Evolutionary conservation across 2,113 vertebrate species (phyloP).

Genomic region (Thinocorus orbignyianus): DNA sequence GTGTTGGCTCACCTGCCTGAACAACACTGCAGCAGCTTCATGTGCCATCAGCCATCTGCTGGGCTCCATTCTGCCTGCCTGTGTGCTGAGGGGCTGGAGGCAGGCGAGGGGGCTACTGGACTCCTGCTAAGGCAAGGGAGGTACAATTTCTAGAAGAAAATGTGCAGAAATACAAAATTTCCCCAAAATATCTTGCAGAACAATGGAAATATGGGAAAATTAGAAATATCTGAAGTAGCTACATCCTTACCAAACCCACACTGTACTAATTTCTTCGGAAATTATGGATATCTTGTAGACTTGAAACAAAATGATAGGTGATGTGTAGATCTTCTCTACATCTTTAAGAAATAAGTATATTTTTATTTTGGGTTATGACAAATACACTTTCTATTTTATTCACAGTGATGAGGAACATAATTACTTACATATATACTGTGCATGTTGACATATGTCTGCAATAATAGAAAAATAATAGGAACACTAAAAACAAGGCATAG

Average conservation of each 20-base stretch:
- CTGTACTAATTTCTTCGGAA: background rate
- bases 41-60: background rate
- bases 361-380: background rate
- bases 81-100: no score
- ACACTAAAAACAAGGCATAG: background rate
- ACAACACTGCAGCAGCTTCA: rapidly evolving
- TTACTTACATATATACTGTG: background rate
- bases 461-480: background rate
- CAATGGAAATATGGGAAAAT: background rate
- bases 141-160: background rate
- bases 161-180: background rate
- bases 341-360: background rate
- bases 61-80: background rate
- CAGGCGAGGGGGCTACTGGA: background rate
- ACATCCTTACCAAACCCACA: background rate
- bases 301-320: background rate
- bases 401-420: background rate
- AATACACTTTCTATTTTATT: background rate
- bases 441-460: background rate
- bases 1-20: rapidly evolving
- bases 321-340: background rate
- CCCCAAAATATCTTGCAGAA: background rate
- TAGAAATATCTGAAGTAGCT: background rate
- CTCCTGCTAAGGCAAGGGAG: background rate
- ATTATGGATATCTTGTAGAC: background rate